Percentiles rank a stretch among this genome's conserved stretches.
Conservation (phyloP, 1,140 invertebrate species). For the Ctenoplectra terminalis region DNA sequence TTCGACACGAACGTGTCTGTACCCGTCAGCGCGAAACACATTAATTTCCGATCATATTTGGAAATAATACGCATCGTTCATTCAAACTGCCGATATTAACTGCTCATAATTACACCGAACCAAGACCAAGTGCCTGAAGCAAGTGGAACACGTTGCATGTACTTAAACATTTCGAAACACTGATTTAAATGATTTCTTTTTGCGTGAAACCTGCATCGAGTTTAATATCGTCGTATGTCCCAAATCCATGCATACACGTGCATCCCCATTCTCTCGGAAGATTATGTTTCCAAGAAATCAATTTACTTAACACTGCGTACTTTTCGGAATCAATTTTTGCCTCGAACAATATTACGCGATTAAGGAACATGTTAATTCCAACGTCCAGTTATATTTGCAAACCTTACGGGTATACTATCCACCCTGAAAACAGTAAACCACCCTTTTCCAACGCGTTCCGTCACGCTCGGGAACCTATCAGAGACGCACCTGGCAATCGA, state of each 20-base stretch:
- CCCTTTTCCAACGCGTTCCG: slow-evolving; percentile 55
- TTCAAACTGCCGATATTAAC: slow-evolving; percentile 33
- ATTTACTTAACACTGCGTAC: background rate
- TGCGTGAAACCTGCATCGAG: background rate
- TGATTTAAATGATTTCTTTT: background rate
- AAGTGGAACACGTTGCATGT: slow-evolving; percentile 5
- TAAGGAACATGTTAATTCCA: background rate
- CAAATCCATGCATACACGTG: background rate
- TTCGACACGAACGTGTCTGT: background rate
- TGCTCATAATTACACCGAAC: slow-evolving; percentile 41
- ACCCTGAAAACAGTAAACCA: slow-evolving; percentile 55
- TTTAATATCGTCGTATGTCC: background rate
- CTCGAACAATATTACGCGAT: background rate
- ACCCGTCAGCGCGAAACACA: background rate
- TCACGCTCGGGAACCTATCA: slow-evolving; percentile 67
- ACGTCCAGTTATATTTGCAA: background rate
- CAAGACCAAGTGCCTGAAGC: background rate
- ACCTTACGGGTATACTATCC: slow-evolving; percentile 33
- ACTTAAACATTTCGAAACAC: background rate
- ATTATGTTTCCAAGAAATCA: background rate
- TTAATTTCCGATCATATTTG: slow-evolving; percentile 35
- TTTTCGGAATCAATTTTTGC: background rate
- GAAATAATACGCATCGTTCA: background rate
- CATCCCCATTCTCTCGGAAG: background rate
- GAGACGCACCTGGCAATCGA: slow-evolving; percentile 76